These are phyloP conservation scores for Tribolium madens DNA, from an alignment of 1,140 invertebrate species.

Conservation along the genomic window DNA sequence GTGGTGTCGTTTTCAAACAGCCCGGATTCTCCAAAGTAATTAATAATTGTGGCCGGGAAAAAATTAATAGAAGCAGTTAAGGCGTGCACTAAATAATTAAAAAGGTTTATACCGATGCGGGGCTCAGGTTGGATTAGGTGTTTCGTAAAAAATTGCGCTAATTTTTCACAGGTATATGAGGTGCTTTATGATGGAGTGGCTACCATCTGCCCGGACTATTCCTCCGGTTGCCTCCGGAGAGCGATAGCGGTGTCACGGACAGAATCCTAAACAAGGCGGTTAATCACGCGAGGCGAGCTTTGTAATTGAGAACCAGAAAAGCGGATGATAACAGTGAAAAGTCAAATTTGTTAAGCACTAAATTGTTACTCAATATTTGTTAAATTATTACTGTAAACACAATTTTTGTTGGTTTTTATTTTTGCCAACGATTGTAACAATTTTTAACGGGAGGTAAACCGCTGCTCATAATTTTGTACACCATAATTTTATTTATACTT, in stretches of 20 bases:
- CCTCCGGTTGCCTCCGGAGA: conserved; percentile 42
- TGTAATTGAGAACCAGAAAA: conserved; percentile 50
- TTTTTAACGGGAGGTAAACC: no score
- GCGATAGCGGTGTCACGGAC: conserved; percentile 50
- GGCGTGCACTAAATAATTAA: conserved; percentile 38
- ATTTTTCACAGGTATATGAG: conserved; percentile 57
- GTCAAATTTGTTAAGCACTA: no score
- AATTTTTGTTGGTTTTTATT: no score
- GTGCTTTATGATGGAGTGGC: conserved; percentile 50
- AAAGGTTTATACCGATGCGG: conserved; percentile 20
- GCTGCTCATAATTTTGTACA: no score
- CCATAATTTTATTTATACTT: no score
- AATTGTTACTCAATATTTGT: no score
- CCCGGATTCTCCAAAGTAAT: not conserved
- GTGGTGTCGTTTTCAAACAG: conserved; percentile 40
- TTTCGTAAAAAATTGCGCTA: conserved; percentile 47
- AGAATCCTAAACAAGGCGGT: conserved; percentile 58
- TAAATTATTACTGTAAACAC: no score
- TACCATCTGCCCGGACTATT: conserved; percentile 37
- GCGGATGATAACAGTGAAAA: not conserved
- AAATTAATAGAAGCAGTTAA: conserved; percentile 20
- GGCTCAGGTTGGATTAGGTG: conserved; percentile 25
- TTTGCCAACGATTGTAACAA: no score
- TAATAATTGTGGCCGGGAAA: conserved; percentile 2
- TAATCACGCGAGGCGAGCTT: conserved; percentile 55